phyloP scores from a whole-genome alignment of 2,113 vertebrate genomes.

The Crotalus tigris region DNA sequence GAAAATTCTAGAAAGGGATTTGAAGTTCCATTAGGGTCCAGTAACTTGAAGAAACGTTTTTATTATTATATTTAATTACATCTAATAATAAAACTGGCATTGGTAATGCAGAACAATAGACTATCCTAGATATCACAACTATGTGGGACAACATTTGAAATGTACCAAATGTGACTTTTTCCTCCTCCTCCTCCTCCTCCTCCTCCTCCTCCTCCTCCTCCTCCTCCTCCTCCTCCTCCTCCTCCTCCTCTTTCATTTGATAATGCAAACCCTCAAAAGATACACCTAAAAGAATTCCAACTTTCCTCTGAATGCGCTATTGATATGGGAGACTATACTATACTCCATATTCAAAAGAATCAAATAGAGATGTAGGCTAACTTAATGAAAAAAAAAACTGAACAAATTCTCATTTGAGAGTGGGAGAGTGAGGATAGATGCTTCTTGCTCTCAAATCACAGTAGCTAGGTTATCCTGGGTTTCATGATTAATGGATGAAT shows the following conservation, averaged over 20 bases:
- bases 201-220: not conserved
- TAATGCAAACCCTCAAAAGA: not conserved
- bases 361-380: not conserved
- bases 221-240: not conserved
- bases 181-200: not conserved
- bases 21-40: not conserved
- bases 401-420: not conserved
- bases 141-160: not conserved
- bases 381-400: not conserved
- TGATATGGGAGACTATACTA: not conserved
- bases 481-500: conserved; percentile 3
- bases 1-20: not conserved
- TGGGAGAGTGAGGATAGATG: not conserved
- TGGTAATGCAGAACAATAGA: not conserved
- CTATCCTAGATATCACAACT: not conserved
- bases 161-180: not conserved
- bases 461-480: not conserved
- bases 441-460: conserved; percentile 14
- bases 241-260: not conserved
- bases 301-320: too few relatives aligned
- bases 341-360: not conserved
- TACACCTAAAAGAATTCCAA: not conserved
- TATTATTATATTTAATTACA: not conserved
- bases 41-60: not conserved
- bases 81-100: not conserved